Base-by-base conservation (phyloP, 1,140 invertebrate species). In the Aplysia californica region DNA sequence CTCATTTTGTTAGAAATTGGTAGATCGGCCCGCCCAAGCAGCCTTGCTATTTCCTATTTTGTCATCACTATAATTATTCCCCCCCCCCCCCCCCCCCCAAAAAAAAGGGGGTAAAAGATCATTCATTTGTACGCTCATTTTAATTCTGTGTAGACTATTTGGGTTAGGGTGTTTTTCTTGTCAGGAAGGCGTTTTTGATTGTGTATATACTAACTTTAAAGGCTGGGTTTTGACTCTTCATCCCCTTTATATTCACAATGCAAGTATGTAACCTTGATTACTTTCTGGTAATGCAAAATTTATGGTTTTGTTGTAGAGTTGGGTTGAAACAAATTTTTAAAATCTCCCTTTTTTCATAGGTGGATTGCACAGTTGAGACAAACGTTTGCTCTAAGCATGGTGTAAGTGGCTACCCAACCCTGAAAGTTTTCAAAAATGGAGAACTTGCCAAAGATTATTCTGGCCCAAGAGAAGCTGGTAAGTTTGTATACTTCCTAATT, bases 401-500 rank as follows among this genome's bases (percentile, higher is more conserved):
- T 0, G 97, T 99, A 3, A 95, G 93, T 77, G 98, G 98, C 29
- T 99, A 99, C 89, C 98, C 98, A 21, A 99, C 98, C 18, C 89
- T 99, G 58, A 99, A 99, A 90, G 98, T 99, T 78, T 99, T 99
- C 92, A 89, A 87, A 61, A 94, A 94, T 83, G 96, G 96, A 80
- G 95, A 98, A 88, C 84, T 97, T 31, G 93, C 94, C 5, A 92
- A 94, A 82, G 98, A 99, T 78, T 99, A 99, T 90, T 96, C 95
- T 90, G 98, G 98, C 20, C 97, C 97, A 33, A 93, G 98, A 86
- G 97, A 99, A 90, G 94, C 97, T 71, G 92, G 93, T 94, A 91
- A 91, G 58, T 56, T n/a, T n/a, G n/a, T n/a, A 50, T 50, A n/a
- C n/a, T 50, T 50, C 44, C 15, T n/a, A 50, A 26, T 61, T 61